These are phyloP conservation scores for Rhodophaea formosa DNA, from an alignment of 2,888 invertebrate genomes.

Conservation along the genomic window DNA sequence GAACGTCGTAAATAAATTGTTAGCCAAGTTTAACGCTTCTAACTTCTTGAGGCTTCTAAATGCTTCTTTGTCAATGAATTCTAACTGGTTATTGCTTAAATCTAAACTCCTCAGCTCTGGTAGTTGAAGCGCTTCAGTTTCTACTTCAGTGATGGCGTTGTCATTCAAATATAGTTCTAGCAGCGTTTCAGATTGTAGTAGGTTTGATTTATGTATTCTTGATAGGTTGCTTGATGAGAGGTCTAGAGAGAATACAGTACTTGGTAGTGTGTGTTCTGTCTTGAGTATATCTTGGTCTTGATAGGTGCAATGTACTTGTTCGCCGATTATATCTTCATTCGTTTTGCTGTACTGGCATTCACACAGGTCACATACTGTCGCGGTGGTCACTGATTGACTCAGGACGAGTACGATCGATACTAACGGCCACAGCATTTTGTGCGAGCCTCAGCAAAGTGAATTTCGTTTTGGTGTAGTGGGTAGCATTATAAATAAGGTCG, in stretches of 20 bases:
- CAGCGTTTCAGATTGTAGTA: conserved; percentile 51
- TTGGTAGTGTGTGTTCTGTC: conserved; percentile 47
- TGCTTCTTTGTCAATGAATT: conserved; percentile 54
- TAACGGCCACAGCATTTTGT: neutral
- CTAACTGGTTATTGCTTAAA: conserved; percentile 62
- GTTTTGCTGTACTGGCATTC: conserved; percentile 43
- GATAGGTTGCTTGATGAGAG: conserved; percentile 60
- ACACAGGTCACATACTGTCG: conserved; percentile 32
- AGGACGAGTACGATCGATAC: neutral
- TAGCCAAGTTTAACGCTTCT: conserved; percentile 65
- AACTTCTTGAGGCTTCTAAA: conserved; percentile 63
- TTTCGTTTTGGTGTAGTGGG: neutral
- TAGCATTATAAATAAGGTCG: neutral
- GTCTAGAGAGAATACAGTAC: conserved; percentile 49
- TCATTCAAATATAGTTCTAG: conserved; percentile 49
- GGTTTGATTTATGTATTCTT: conserved; percentile 35
- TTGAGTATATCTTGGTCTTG: conserved; percentile 34
- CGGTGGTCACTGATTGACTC: neutral
- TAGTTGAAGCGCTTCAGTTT: conserved; percentile 46
- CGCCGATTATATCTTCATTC: conserved; percentile 48
- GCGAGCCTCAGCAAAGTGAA: neutral
- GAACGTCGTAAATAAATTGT: conserved; percentile 64
- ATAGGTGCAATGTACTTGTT: conserved; percentile 57
- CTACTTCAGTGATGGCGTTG: conserved; percentile 55
- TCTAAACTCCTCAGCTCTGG: conserved; percentile 60